Conservation (phyloP, 2,113 vertebrate species). For the Monarcha castaneiventris region DNA sequence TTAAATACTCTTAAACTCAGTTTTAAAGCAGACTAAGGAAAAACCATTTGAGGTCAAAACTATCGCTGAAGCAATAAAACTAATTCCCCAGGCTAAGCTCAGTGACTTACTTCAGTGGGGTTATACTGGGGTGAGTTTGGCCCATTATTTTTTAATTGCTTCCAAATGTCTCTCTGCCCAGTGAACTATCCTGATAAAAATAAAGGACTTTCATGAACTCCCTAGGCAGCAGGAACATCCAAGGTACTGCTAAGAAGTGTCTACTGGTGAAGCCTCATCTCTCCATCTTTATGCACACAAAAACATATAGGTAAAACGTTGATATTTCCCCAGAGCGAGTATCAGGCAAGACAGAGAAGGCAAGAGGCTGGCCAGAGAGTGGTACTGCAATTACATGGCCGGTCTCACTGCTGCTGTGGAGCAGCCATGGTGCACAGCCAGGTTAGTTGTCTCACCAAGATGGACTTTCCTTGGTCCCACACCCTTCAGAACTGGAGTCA, state of each 20-base stretch:
- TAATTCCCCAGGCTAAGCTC: background rate
- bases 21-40: background rate
- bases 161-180: slow-evolving; percentile 9
- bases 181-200: background rate
- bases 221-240: background rate
- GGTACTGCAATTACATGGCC: background rate
- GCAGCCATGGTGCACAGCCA: background rate
- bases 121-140: slow-evolving; percentile 32
- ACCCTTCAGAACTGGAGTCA: background rate
- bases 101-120: slow-evolving; percentile 11
- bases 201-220: background rate
- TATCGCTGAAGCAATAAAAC: background rate
- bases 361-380: background rate
- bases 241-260: background rate
- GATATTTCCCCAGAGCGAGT: background rate
- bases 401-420: background rate
- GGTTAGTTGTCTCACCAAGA: background rate
- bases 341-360: background rate
- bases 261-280: background rate
- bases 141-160: slow-evolving; percentile 34
- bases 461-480: background rate
- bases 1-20: background rate
- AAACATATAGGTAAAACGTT: background rate
- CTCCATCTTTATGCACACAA: background rate
- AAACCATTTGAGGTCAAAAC: slow-evolving; percentile 33